Percentiles rank a stretch among this genome's conserved stretches.
phyloP scores from a whole-genome alignment of 2,888 invertebrate genomes.

The Stomorhina lunata region DNA sequence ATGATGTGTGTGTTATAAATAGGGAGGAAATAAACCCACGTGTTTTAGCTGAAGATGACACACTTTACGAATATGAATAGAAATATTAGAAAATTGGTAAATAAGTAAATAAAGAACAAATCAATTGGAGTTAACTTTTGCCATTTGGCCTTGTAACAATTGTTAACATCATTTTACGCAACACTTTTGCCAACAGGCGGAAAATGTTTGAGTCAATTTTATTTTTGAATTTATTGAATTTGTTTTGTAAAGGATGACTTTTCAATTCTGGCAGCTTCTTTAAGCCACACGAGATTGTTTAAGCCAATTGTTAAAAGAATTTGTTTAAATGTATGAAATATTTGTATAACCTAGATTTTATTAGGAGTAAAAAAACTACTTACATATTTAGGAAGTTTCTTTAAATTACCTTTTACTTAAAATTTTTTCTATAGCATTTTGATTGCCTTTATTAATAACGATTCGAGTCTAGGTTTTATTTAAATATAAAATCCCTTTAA shows the following conservation, averaged over 20 bases:
- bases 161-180: slow-evolving; percentile 4
- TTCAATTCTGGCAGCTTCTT: not conserved
- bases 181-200: not conserved
- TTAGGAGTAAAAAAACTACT: too few species aligned
- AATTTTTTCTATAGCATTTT: too few species aligned
- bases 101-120: slow-evolving; percentile 34
- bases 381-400: too few species aligned
- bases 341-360: not conserved
- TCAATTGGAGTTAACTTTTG: slow-evolving; percentile 11
- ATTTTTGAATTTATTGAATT: slow-evolving; percentile 11
- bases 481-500: not conserved
- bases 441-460: too few species aligned
- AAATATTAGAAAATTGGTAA: not conserved
- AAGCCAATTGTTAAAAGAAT: not conserved
- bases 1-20: too few species aligned
- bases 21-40: not conserved
- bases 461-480: too few species aligned
- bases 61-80: not conserved
- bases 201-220: slow-evolving; percentile 6
- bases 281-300: not conserved
- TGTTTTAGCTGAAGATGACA: slow-evolving; percentile 5
- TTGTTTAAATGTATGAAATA: not conserved
- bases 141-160: not conserved
- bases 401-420: too few species aligned
- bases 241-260: slow-evolving; percentile 2